Conservation (phyloP, 2,888 invertebrate species). For the Ectropis crepuscularia region DNA sequence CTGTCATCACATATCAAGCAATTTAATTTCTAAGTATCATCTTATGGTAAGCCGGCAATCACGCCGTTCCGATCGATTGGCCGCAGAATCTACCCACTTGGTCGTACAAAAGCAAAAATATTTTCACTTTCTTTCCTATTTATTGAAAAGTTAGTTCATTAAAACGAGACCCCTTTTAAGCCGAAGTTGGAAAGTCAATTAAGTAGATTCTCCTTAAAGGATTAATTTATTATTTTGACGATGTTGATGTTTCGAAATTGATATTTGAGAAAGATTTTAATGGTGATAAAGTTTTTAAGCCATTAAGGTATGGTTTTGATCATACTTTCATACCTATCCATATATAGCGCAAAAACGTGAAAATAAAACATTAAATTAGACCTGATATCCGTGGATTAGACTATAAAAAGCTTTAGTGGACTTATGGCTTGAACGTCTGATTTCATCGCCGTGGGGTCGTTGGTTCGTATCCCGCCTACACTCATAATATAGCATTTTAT, state of each 20-base stretch:
- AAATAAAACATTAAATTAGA: no score
- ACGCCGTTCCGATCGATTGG: conserved; percentile 35
- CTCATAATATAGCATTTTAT: no score
- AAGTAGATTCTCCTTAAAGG: conserved; percentile 22
- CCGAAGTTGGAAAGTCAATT: conserved; percentile 20
- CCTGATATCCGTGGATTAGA: no score
- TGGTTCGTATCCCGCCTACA: no score
- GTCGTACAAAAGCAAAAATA: conserved; percentile 27
- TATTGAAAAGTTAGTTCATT: conserved; percentile 17
- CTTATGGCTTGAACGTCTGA: no score
- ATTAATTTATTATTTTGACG: conserved; percentile 18
- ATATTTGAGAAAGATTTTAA: conserved; percentile 11
- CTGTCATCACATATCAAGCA: background rate
- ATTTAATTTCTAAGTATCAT: conserved; percentile 6
- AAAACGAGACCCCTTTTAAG: conserved; percentile 11
- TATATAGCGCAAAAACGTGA: no score
- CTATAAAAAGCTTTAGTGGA: no score
- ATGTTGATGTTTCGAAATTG: conserved; percentile 12
- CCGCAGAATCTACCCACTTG: conserved; percentile 29
- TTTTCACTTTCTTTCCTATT: conserved; percentile 36
- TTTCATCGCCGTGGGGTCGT: no score
- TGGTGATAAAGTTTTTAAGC: background rate
- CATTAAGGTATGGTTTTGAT: no score
- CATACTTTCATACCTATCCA: no score
- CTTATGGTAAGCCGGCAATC: conserved; percentile 31